Evolutionary conservation across 2,113 vertebrate species (phyloP), one percentile per base, ranked within the genome.

Genomic region (Pangasianodon gigas): DNA sequence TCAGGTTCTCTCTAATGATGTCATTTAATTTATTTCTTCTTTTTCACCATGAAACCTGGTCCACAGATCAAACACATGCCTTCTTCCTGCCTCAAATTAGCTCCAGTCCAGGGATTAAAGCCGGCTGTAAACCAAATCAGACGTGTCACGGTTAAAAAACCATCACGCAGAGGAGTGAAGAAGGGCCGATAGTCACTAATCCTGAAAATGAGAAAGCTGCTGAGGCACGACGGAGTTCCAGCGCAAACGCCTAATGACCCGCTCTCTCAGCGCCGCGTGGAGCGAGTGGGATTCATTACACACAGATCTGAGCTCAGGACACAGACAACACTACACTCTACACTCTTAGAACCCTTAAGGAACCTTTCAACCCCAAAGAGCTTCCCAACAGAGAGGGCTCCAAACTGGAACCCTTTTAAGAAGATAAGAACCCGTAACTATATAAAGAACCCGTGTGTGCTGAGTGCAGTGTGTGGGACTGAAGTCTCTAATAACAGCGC

Each of bases 141-240:
- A 88, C 54, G 51, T 48, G 83, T 82, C 44, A 29, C 29, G 29
- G 24, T 32, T 29, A n/a, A 60, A 81, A 71, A 41, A 88, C 0
- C 58, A n/a, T 3, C 8, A 54, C 26, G 24, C 62, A 74, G 74
- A 11, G 37, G 86, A 74, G 21, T 19, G 32, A 65, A 71, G 79
- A 86, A 60, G 56, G 56, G 52, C 83, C 83, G 80, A 89, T 37
- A 77, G 44, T 65, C 91, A 82, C 80, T 91, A 91, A 91, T 85
- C 82, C 91, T 91, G 89, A 84, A 86, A 91, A 91, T 91, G 91
- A 91, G 86, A 88, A 91, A 90, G 37, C 86, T 65, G 86, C 81
- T 77, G 86, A 88, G 54, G 89, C 86, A 48, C 48, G 60, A 77
- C 81, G 10, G 71, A 29, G 41, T 56, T 51, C n/a, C 65, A 65